phyloP scores from a whole-genome alignment of 2,797 vertebrate species.

The Mus minutoides region DNA sequence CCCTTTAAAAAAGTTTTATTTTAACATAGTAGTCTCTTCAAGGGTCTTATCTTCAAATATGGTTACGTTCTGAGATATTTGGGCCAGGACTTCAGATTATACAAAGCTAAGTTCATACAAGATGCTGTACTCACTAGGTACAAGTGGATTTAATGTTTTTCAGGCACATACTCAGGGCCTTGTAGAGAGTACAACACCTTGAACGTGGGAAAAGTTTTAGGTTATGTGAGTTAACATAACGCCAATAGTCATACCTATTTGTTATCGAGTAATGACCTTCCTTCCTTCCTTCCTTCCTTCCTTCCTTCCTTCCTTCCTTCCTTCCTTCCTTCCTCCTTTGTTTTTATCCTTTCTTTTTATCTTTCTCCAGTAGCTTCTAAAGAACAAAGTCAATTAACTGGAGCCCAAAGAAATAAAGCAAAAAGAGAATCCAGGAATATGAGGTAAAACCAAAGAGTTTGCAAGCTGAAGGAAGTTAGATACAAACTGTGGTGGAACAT shows the following conservation, averaged over 20 bases:
- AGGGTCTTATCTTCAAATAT: background rate
- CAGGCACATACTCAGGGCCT: background rate
- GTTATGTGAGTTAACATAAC: background rate
- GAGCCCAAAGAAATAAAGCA: background rate
- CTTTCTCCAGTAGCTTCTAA: background rate
- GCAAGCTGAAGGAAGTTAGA: background rate
- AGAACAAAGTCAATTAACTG: background rate
- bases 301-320: rapidly evolving
- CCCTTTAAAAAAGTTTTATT: background rate
- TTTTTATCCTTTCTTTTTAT: background rate
- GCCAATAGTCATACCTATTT: background rate
- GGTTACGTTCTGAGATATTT: background rate
- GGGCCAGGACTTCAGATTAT: background rate
- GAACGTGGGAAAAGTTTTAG: background rate
- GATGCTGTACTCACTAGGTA: background rate
- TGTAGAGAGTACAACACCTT: background rate
- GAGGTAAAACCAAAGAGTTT: background rate
- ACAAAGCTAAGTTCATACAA: background rate
- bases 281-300: background rate
- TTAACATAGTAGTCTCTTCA: slow-evolving; percentile 35
- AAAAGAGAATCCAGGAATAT: background rate
- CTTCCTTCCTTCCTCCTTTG: background rate
- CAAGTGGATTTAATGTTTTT: background rate
- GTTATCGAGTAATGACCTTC: background rate
- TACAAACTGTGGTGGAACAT: background rate